Evolutionary conservation across 2,113 vertebrate genomes (phyloP).

Genomic region (Etia nguti): DNA sequence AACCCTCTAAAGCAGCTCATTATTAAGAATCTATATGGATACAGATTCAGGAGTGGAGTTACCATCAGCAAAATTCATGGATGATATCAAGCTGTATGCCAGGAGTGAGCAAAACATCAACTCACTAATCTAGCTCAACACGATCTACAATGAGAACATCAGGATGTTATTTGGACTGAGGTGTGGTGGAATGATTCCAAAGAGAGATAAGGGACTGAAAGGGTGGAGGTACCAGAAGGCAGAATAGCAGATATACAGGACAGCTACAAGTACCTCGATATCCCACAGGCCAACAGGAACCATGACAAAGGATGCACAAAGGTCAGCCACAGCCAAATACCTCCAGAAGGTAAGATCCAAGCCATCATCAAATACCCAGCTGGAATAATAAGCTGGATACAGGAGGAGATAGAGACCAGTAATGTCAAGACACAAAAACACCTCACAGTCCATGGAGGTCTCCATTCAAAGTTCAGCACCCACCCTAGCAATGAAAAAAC

Average conservation of each 20-base stretch:
- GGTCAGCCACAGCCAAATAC: neutral
- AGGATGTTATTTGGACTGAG: neutral
- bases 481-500: neutral
- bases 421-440: neutral
- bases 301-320: neutral
- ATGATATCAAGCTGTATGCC: neutral
- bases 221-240: neutral
- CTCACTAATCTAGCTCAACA: neutral
- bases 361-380: neutral
- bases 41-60: neutral
- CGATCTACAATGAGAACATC: neutral
- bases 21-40: neutral
- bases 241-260: neutral
- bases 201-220: neutral
- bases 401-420: neutral
- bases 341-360: neutral
- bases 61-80: neutral
- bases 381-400: neutral
- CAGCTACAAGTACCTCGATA: neutral
- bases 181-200: neutral
- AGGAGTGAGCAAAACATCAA: neutral
- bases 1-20: neutral
- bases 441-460: neutral
- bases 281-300: neutral
- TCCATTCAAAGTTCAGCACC: neutral